A percentile compares a stretch with the other conserved stretches of the same genome.
Conservation (phyloP, 2,888 invertebrate genomes). For the Erebia palarica region DNA sequence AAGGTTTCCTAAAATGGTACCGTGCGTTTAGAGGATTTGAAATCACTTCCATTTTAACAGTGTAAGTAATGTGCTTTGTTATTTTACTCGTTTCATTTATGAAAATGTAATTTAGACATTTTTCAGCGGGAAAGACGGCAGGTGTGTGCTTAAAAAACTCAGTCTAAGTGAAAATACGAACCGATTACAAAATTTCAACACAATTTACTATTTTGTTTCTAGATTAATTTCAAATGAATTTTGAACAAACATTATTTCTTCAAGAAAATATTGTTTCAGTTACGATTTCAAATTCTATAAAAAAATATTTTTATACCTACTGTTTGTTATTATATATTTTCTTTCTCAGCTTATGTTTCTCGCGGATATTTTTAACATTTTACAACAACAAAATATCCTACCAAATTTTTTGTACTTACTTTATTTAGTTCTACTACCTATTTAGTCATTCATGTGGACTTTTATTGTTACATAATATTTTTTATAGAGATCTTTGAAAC, state of each 20-base stretch:
- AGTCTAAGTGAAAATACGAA: neutral
- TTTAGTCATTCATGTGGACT: too few relatives aligned
- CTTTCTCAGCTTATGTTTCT: neutral
- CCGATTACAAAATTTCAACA: neutral
- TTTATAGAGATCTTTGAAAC: neutral
- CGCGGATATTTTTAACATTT: neutral
- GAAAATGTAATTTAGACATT: neutral
- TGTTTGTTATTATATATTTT: neutral
- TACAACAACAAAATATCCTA: neutral
- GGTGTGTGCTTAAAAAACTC: neutral
- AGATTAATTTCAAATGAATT: neutral
- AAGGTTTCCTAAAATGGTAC: slow-evolving; percentile 33
- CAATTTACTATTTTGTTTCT: neutral
- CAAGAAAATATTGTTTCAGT: neutral
- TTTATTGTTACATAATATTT: too few relatives aligned
- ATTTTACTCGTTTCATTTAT: neutral
- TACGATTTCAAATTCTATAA: neutral
- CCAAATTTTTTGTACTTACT: too few relatives aligned
- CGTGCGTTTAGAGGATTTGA: slow-evolving; percentile 35
- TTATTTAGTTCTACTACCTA: neutral
- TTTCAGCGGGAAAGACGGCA: neutral
- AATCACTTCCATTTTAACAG: slow-evolving; percentile 28
- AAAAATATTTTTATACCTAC: neutral
- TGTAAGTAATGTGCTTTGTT: slow-evolving; percentile 32
- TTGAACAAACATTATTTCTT: neutral